Evolutionary conservation across 2,113 vertebrate genomes (phyloP), one percentile per base, ranked within the genome.

Genomic region (Xenus cinereus): DNA sequence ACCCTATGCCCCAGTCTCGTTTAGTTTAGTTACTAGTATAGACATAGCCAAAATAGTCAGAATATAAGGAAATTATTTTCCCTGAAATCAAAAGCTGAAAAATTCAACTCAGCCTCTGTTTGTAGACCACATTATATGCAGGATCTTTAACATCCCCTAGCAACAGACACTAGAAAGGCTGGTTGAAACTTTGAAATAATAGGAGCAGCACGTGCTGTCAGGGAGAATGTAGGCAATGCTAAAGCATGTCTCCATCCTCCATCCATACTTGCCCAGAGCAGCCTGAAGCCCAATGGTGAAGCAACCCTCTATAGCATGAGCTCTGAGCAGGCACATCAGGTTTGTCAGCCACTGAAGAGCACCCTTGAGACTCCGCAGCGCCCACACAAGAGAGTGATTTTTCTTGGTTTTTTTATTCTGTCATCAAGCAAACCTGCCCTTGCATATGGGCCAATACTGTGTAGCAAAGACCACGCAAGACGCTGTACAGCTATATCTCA

Each of bases 11-110:
- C 60, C 45, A 43, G 56, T 45, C 69, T 91, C 78, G 14, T 78
- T 81, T 90, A 54, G 63, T 81, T 96, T 92, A 78, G 48, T 71
- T 76, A 73, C 56, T 64, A 30, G 14, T 26, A 54, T 10, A 86
- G 67, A 74, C 54, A 53, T 23, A 82, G 56, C 12, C 48, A 84
- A 81, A 95, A 82, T 18, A 84, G 39, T 19, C 69, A 79, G 81
- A 89, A 82, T 75, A 78, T 67, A 91, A 91, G 74, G 56, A 62
- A 92, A 54, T 75, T 21, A 56, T 92, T 95, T 95, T 93, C 68
- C 32, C 45, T 69, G 71, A 88, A 90, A 57, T 46, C 32, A 87
- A 92, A 93, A 89, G 64, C 41, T 68, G 80, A 81, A 92, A 93
- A 60, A 89, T 82, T 84, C 84, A 87, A 62, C 28, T 72, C 48